A percentile compares a stretch with the other conserved stretches of the same genome.
These are phyloP conservation scores for Nicator chloris DNA, from an alignment of 2,113 vertebrate species.

Conservation along the genomic window DNA sequence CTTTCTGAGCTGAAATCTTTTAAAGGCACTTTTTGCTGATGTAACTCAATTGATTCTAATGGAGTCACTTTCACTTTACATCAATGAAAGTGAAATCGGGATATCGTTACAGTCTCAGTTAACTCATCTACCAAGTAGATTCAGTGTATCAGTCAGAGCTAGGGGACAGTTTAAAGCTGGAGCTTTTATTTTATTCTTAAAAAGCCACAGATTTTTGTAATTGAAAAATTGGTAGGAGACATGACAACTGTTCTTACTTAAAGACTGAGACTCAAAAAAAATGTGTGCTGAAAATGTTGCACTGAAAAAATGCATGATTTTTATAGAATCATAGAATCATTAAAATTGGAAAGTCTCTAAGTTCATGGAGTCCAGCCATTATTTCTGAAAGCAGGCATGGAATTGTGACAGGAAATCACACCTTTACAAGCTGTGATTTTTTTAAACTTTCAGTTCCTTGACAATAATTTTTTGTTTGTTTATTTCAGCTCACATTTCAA, in stretches of 20 bases:
- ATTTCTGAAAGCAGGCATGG: neutral
- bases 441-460: neutral
- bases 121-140: neutral
- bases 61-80: neutral
- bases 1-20: neutral
- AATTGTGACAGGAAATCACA: neutral
- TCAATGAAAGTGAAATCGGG: neutral
- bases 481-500: neutral
- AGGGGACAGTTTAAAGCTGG: neutral
- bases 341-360: neutral
- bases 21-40: neutral
- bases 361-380: neutral
- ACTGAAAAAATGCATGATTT: neutral
- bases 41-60: conserved; percentile 14
- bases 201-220: neutral
- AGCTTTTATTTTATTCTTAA: neutral
- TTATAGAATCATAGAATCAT: rapidly evolving
- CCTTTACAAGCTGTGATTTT: neutral
- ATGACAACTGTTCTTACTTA: neutral
- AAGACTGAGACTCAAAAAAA: neutral
- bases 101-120: neutral
- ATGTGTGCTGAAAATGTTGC: neutral
- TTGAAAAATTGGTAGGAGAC: neutral
- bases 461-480: neutral
- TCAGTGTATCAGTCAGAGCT: neutral